Base-by-base conservation (phyloP, 2,113 vertebrate species). In the Mirounga angustirostris region DNA sequence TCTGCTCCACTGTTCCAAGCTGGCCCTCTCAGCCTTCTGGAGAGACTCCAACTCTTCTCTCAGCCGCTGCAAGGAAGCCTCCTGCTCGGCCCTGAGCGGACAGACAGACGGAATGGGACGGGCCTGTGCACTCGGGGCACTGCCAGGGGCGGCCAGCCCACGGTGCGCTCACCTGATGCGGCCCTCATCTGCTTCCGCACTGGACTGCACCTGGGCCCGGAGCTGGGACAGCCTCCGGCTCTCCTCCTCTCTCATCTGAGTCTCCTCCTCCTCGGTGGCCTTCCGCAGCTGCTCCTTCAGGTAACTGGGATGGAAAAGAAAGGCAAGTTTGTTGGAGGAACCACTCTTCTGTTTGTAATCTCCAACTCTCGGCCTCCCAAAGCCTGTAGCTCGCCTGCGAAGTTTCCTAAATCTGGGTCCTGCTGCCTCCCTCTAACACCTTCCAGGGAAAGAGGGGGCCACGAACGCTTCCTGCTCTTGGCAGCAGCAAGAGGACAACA, bases 1-100 rank as follows among this genome's bases (percentile, higher is more conserved):
- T 96, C 67, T 98, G 97, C 94, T 99, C 96, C 98, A 92, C 82
- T 89, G 98, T 94, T 99, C 97, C 98, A 99, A 97, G 26, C 36
- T 98, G 76, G 98, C 96, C 56, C 88, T 96, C 85, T 99, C 98
- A 0, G 50, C 61, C 3, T 61, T 92, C 94, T 97, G 98, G 69
- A 98, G 97, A 4, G 96, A 98, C 83, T 99, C 99, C 59, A 99
- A 86, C 52, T 99, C 95, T 0, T 97, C 81, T 30, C 95, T 97
- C 0, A 99, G 91, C 40, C 98, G 98, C 95, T 98, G 98, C 81
- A 99, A 86, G 4, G 52, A 46, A 4, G 92, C 96, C 95, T 99
- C 98, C 13, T 99, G 99, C 97, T 99, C 98, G 21, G 99, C 98
- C 98, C 99, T 99, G 97, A 46, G 76, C 24, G 85, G 79, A 9